phyloP scores from a whole-genome alignment of 2,113 vertebrate species.

The Xiphophorus couchianus region DNA sequence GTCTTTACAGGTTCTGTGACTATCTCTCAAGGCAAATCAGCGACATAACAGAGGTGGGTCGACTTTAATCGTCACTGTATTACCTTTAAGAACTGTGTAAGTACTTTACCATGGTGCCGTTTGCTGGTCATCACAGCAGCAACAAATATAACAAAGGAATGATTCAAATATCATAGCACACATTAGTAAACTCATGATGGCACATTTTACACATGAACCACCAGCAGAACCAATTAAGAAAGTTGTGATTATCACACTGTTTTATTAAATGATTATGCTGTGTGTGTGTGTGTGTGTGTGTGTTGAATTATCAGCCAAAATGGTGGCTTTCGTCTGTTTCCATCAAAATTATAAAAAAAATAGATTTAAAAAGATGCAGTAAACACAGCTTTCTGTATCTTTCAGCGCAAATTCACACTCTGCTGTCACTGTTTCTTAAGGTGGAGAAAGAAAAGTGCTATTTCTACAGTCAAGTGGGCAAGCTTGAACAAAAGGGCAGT shows the following conservation, averaged over 20 bases:
- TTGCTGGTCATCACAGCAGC: too few species aligned
- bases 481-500: conserved; percentile 66
- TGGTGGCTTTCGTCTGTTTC: neutral
- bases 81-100: neutral
- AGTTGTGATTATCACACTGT: neutral
- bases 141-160: neutral
- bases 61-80: neutral
- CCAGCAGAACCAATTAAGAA: neutral
- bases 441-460: conserved; percentile 40
- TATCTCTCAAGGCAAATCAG: neutral
- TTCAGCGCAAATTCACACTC: conserved; percentile 29
- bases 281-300: too few species aligned
- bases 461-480: conserved; percentile 57
- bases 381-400: neutral
- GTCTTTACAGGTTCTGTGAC: too few species aligned
- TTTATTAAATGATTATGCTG: neutral
- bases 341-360: neutral
- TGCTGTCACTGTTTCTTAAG: conserved; percentile 35
- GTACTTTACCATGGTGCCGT: too few species aligned
- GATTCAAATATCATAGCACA: neutral
- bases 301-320: neutral
- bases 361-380: too few species aligned
- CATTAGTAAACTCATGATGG: neutral
- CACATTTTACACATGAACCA: neutral
- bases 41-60: too few species aligned